Percentiles rank a stretch among this genome's conserved stretches.
phyloP scores from a whole-genome alignment of 92 coral and sea anemone species.

The Metridium senile region DNA sequence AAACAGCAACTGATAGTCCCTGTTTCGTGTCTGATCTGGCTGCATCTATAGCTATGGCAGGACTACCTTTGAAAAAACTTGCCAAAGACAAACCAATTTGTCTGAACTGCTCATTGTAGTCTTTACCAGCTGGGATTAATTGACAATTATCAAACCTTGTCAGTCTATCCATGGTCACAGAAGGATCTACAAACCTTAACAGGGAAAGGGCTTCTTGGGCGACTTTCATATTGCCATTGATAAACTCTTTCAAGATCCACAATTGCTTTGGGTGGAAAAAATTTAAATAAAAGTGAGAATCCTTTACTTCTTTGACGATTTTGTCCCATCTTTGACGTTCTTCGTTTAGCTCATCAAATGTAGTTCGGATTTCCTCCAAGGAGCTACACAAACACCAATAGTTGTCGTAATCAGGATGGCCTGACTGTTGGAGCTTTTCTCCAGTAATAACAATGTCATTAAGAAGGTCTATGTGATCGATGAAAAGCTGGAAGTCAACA shows the following conservation, averaged over 20 bases:
- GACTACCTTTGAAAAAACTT: slow-evolving; percentile 13
- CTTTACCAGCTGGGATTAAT: neutral
- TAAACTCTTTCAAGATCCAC: slow-evolving; percentile 55
- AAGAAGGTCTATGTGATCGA: slow-evolving; percentile 54
- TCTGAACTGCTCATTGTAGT: slow-evolving; percentile 6
- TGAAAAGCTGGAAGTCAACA: slow-evolving; percentile 43
- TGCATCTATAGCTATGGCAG: neutral
- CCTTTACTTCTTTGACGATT: slow-evolving; percentile 26
- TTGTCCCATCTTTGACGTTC: slow-evolving; percentile 49
- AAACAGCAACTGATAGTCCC: slow-evolving; percentile 51
- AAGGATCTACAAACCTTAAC: slow-evolving; percentile 74
- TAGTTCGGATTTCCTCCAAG: slow-evolving; percentile 35
- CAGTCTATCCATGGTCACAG: slow-evolving; percentile 33
- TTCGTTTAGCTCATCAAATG: slow-evolving; percentile 14
- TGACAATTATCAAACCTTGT: slow-evolving; percentile 17
- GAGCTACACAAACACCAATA: slow-evolving; percentile 44
- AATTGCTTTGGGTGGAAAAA: slow-evolving; percentile 73
- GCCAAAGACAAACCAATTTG: slow-evolving; percentile 27
- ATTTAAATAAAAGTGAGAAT: slow-evolving; percentile 49
- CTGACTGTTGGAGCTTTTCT: slow-evolving; percentile 51
- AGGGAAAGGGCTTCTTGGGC: slow-evolving; percentile 46
- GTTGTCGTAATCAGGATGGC: slow-evolving; percentile 45
- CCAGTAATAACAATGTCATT: slow-evolving; percentile 51
- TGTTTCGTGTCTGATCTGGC: slow-evolving; percentile 5
- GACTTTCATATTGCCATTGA: slow-evolving; percentile 28